Evolutionary conservation across 2,113 vertebrate species (phyloP).

Genomic region (Apteryx owenii): DNA sequence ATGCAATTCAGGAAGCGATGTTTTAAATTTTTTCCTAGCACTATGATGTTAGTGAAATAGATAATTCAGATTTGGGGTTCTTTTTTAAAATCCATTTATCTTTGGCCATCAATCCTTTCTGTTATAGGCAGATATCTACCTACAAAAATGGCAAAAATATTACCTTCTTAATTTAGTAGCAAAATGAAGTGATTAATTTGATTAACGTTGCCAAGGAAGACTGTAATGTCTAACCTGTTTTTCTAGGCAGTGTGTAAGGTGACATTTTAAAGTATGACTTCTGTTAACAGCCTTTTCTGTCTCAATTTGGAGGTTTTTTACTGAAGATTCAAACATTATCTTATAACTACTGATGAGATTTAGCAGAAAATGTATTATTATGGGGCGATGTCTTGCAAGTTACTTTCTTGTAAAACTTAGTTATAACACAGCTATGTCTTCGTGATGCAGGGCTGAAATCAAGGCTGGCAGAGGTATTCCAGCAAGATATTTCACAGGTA

Average conservation of each 20-base stretch:
- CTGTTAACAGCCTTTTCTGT: neutral
- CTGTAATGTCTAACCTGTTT: conserved; percentile 16
- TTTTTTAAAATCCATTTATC: neutral
- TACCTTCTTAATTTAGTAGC: neutral
- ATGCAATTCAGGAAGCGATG: conserved; percentile 31
- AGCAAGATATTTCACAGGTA: neutral
- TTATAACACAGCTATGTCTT: neutral
- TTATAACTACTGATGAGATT: neutral
- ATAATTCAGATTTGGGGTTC: neutral
- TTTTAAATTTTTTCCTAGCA: neutral
- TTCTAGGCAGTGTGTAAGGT: neutral
- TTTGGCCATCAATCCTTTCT: neutral
- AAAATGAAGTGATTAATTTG: neutral
- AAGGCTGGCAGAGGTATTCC: neutral
- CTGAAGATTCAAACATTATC: neutral
- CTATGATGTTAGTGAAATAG: neutral
- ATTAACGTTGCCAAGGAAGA: neutral
- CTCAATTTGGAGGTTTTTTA: conserved; percentile 7
- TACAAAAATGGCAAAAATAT: neutral
- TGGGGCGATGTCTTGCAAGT: neutral
- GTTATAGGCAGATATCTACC: neutral
- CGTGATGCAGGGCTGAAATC: neutral
- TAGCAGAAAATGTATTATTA: neutral
- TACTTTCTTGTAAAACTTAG: neutral
- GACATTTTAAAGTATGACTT: neutral